Conservation (phyloP, 2,113 vertebrate species). For the Ariopsis seemanni region DNA sequence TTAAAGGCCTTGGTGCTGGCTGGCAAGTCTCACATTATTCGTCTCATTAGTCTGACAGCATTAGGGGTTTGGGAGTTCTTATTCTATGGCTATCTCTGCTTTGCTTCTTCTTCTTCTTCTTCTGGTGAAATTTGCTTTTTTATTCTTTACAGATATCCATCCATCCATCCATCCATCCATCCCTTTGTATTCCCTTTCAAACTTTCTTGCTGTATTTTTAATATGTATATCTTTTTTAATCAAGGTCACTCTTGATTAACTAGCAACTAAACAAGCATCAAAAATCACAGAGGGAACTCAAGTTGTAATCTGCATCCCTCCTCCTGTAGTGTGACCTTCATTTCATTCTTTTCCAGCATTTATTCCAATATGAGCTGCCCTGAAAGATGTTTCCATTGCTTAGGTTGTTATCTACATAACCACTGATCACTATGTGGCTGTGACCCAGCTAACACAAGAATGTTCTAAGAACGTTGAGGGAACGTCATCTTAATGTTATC, state of each 20-base stretch:
- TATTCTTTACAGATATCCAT: not conserved
- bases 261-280: not conserved
- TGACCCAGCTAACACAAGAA: no score
- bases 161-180: not conserved
- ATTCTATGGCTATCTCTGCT: not conserved
- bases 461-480: no score
- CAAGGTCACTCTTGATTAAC: not conserved
- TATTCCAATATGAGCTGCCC: not conserved
- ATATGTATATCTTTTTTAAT: not conserved
- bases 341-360: conserved; percentile 42
- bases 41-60: not conserved
- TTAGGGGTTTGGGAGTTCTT: conserved; percentile 20
- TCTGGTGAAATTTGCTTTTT: not conserved
- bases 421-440: not conserved
- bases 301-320: not conserved
- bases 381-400: conserved; percentile 2
- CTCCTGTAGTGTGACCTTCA: conserved; percentile 47
- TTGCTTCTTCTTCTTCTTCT: not conserved
- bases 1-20: conserved; percentile 12
- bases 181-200: not conserved
- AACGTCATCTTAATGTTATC: no score
- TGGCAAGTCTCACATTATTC: conserved; percentile 31
- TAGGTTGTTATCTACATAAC: not conserved
- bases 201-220: not conserved
- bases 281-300: conserved; percentile 11